Evolutionary conservation across 2,113 vertebrate genomes (phyloP).

Genomic region (Prionailurus bengalensis): DNA sequence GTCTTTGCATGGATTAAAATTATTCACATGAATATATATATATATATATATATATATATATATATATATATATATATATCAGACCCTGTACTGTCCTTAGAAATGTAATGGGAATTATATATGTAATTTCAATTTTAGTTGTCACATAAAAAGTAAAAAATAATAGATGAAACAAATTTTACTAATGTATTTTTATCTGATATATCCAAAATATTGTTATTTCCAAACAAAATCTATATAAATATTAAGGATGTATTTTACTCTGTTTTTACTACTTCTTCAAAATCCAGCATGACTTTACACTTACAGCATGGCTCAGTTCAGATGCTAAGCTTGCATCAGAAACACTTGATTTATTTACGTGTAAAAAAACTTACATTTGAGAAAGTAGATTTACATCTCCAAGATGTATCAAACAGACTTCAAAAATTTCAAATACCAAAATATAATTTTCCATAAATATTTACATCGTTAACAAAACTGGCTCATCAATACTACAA

Average conservation of each 20-base stretch:
- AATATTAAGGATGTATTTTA: background rate
- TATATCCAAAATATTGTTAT: background rate
- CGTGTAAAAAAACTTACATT: background rate
- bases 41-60: too few relatives aligned
- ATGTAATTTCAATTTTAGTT: background rate
- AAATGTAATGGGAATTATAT: background rate
- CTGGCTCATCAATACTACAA: background rate
- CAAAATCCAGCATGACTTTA: background rate
- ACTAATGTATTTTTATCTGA: background rate
- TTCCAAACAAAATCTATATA: background rate
- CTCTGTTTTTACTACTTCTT: background rate
- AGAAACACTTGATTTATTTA: conserved; percentile 18
- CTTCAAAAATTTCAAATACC: background rate
- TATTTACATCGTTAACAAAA: background rate
- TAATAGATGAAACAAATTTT: background rate
- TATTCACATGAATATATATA: background rate
- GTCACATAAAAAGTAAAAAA: background rate
- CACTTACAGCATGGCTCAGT: background rate
- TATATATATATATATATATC: background rate
- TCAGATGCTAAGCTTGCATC: background rate
- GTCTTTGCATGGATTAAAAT: background rate
- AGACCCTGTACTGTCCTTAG: background rate
- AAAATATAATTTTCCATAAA: background rate
- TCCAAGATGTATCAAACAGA: background rate
- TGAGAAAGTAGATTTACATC: background rate